A percentile compares a stretch with the other conserved stretches of the same genome.
phyloP scores from a whole-genome alignment of 2,888 invertebrate species.

The Pocota personata region DNA sequence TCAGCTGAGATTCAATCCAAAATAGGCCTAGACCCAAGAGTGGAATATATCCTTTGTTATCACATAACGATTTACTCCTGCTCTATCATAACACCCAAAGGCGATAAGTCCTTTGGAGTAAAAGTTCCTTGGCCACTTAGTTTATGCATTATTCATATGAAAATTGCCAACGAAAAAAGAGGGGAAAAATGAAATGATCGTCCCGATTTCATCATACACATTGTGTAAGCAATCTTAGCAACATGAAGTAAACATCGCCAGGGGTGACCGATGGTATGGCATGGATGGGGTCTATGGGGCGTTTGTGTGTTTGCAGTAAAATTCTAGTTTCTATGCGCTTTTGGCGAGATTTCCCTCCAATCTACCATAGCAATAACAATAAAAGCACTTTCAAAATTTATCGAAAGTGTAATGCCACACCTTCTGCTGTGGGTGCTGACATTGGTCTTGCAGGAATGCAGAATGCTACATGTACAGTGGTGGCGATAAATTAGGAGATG shows the following conservation, averaged over 20 bases:
- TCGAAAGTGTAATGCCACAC: slow-evolving; percentile 61
- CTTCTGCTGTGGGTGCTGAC: slow-evolving; percentile 39
- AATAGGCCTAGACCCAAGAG: neutral
- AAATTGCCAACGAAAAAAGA: slow-evolving; percentile 26
- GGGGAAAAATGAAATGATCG: slow-evolving; percentile 16
- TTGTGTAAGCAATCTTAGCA: slow-evolving; percentile 47
- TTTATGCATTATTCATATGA: slow-evolving; percentile 64
- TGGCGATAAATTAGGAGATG: neutral
- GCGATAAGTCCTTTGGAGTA: slow-evolving; percentile 29
- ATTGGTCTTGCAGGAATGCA: slow-evolving; percentile 29
- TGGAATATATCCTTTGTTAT: slow-evolving; percentile 26
- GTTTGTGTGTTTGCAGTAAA: slow-evolving; percentile 38
- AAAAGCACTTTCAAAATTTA: slow-evolving; percentile 55
- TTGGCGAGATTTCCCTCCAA: slow-evolving; percentile 47
- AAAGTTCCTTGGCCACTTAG: slow-evolving; percentile 40
- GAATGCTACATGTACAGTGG: slow-evolving; percentile 34
- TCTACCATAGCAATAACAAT: slow-evolving; percentile 51
- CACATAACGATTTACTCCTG: slow-evolving; percentile 31
- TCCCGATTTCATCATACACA: slow-evolving; percentile 44
- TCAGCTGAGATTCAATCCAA: slow-evolving; percentile 8
- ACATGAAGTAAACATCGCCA: slow-evolving; percentile 45
- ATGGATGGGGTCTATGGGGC: slow-evolving; percentile 11
- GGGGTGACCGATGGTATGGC: slow-evolving; percentile 33
- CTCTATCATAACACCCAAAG: slow-evolving; percentile 31
- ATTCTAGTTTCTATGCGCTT: slow-evolving; percentile 57